Conservation (phyloP, 2,113 vertebrate species). For the Cettia cetti region DNA sequence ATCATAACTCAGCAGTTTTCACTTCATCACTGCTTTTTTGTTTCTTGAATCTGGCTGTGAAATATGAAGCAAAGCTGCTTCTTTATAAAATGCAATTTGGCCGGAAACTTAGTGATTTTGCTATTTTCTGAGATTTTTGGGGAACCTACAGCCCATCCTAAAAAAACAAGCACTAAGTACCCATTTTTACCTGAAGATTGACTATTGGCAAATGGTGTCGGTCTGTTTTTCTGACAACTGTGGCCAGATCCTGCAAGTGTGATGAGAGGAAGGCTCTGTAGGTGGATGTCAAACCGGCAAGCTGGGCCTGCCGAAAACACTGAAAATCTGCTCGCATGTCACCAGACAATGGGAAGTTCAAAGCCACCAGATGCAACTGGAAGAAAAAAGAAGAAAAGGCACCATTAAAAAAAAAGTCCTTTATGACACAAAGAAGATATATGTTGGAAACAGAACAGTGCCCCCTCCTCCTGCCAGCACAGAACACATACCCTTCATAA, state of each 20-base stretch:
- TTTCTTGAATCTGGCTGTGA: not conserved
- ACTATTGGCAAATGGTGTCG: slow-evolving; percentile 84
- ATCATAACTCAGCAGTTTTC: not conserved
- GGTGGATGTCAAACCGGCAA: slow-evolving; percentile 83
- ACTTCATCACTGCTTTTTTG: not conserved
- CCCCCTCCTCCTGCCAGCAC: not conserved
- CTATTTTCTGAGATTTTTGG: not conserved
- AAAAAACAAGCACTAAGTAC: not conserved
- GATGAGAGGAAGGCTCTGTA: slow-evolving; percentile 92
- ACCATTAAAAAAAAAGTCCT: fast-evolving
- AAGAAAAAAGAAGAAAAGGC: not conserved
- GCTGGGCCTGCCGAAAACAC: slow-evolving; percentile 90
- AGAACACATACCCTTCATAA: not conserved
- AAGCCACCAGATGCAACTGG: slow-evolving; percentile 88
- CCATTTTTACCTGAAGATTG: slow-evolving; percentile 87
- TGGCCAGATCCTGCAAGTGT: slow-evolving; percentile 85
- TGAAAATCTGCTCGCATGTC: slow-evolving; percentile 84
- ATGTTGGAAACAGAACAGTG: not conserved
- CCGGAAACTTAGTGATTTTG: not conserved
- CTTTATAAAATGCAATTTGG: not conserved
- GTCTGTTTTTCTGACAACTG: slow-evolving; percentile 83
- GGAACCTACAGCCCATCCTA: not conserved
- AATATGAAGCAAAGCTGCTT: not conserved
- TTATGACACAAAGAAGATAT: not conserved
- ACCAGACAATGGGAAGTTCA: slow-evolving; percentile 88